These are phyloP conservation scores for Aporrectodea caliginosa DNA, from an alignment of 1,140 invertebrate genomes.

Conservation along the genomic window DNA sequence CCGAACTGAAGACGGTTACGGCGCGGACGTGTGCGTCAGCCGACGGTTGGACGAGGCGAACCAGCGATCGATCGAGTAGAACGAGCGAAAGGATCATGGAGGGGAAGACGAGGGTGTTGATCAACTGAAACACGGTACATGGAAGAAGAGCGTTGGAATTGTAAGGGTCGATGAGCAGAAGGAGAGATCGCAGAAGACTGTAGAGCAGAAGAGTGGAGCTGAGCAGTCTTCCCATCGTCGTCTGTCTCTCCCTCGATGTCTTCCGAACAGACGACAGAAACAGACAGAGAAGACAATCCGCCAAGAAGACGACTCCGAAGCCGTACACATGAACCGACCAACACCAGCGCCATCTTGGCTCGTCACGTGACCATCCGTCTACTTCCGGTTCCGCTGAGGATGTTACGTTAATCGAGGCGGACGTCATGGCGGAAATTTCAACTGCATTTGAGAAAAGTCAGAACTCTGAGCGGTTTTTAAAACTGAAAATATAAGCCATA, in stretches of 20 bases:
- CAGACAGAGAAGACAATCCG: neutral
- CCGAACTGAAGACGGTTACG: neutral
- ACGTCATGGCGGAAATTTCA: too few species aligned
- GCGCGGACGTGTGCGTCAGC: neutral
- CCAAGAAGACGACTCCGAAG: neutral
- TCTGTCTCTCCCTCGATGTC: too few species aligned
- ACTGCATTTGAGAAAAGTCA: too few species aligned
- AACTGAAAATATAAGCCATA: too few species aligned
- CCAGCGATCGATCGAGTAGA: neutral
- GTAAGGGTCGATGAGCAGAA: neutral
- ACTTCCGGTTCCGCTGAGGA: too few species aligned
- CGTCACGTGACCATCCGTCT: too few species aligned
- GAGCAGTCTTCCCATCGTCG: too few species aligned
- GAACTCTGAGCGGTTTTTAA: too few species aligned
- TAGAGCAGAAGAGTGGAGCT: too few species aligned
- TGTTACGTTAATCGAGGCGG: too few species aligned
- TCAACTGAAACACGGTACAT: neutral
- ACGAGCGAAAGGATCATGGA: neutral
- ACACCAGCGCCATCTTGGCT: neutral
- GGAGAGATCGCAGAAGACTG: neutral
- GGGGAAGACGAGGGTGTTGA: neutral
- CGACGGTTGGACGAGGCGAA: neutral
- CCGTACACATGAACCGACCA: neutral
- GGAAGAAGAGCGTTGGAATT: neutral
- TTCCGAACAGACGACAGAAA: too few species aligned